Conservation (phyloP, 1,140 invertebrate species). For the Drosophila repleta region DNA sequence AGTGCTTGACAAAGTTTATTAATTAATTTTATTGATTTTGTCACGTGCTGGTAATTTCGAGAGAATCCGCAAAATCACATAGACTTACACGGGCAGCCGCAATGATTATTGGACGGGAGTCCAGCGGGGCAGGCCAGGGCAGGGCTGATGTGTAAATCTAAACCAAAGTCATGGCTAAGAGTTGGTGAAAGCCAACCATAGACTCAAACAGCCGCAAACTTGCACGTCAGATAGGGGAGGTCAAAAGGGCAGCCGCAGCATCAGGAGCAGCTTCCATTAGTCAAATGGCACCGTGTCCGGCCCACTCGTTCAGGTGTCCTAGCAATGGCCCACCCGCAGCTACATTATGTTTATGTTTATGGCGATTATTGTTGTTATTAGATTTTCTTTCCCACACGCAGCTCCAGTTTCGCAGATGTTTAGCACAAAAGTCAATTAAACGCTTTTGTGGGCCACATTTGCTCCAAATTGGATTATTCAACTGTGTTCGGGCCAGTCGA, state of each 20-base stretch:
- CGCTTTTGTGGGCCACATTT: constrained; percentile 62
- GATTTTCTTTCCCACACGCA: constrained; percentile 41
- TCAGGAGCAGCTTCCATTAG: constrained; percentile 65
- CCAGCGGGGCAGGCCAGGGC: neutral
- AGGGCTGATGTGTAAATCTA: constrained; percentile 43
- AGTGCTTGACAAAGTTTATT: constrained; percentile 80
- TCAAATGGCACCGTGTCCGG: constrained; percentile 66
- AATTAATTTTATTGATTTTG: constrained; percentile 83
- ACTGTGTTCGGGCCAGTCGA: constrained; percentile 7
- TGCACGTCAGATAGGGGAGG: neutral
- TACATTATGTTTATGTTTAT: constrained; percentile 64
- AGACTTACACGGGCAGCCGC: constrained; percentile 25
- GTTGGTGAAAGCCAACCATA: constrained; percentile 62
- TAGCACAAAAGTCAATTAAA: constrained; percentile 74
- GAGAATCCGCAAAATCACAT: constrained; percentile 74
- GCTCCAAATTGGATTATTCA: constrained; percentile 70
- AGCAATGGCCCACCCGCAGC: constrained; percentile 22
- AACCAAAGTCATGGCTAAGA: constrained; percentile 67
- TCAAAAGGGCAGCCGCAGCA: constrained; percentile 13
- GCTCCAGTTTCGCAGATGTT: constrained; percentile 19
- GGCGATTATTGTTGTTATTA: constrained; percentile 79
- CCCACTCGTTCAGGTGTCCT: constrained; percentile 49
- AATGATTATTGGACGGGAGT: neutral
- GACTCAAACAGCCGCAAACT: constrained; percentile 35
- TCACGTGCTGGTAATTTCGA: constrained; percentile 76